Base-by-base conservation (phyloP, 2,888 invertebrate species). In the Sepiola atlantica region DNA sequence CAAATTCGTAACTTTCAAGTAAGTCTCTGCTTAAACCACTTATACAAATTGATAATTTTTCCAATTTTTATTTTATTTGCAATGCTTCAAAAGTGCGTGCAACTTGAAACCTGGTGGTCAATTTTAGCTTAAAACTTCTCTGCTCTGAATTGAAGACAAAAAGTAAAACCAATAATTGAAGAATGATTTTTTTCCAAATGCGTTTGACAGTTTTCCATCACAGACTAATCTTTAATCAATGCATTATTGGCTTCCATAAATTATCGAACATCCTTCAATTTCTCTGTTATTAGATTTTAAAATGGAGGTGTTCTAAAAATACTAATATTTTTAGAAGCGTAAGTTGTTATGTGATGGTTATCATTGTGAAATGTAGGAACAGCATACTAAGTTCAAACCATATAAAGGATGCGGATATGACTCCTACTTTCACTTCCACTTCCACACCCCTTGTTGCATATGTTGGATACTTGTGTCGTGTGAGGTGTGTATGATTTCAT, bases 221-320 rank as follows among this genome's bases (percentile, higher is more conserved):
- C 77, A 77, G 32, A 77, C 77, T 77, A 77, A 77, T 77, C n/a
- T 77, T 16, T n/a, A 77, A 77, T 77, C 77, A 77, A 77, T 91
- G 28, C 28, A 14, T 24, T 28, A 55, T 57, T 16, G 57, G 28
- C n/a, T 55, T 93, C 94, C 21, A 55, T 57, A 35, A n/a, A 28
- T 35, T 55, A 92, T 92, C 28, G 54, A 18, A 54, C n/a, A 45
- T n/a, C 45, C 92, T 92, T 55, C n/a, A n/a, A n/a, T 55, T 92
- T n/a, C n/a, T n/a, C n/a, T n/a, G n/a, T n/a, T n/a, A n/a, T n/a
- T n/a, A n/a, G n/a, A n/a, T 92, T 92, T 16, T n/a, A 32, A 77
- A 1, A 0, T 32, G n/a, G 16, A n/a, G n/a, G 4, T 45, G 45
- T 45, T 45, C 45, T 45, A 45, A 45, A 45, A 45, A 45, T 45